Percentiles rank a stretch among this genome's conserved stretches.
phyloP scores from a whole-genome alignment of 2,888 invertebrate genomes.

The Drosophila peninsularis region DNA sequence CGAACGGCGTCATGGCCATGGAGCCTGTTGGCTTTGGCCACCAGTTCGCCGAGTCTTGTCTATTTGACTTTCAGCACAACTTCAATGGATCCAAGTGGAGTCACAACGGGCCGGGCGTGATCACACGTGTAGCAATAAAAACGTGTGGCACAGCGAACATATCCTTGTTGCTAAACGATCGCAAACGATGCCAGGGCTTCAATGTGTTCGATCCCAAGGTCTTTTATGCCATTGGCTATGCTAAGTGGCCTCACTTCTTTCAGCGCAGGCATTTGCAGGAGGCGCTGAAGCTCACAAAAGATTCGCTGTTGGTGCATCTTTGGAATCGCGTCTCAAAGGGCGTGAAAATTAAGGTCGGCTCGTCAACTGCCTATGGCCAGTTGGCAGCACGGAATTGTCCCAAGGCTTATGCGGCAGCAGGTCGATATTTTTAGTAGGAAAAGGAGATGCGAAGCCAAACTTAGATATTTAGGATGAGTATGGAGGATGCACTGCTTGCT shows the following conservation, averaged over 20 bases:
- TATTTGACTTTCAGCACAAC: conserved; percentile 86
- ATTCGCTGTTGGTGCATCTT: conserved; percentile 80
- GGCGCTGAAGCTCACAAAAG: conserved; percentile 64
- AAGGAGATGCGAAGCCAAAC: no score
- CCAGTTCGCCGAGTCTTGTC: conserved; percentile 86
- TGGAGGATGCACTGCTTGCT: no score
- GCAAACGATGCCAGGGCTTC: conserved; percentile 87
- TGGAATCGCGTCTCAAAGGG: conserved; percentile 82
- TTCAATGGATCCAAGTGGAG: conserved; percentile 87
- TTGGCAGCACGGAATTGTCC: conserved; percentile 82
- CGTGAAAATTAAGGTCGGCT: conserved; percentile 69
- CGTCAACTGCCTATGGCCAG: conserved; percentile 80
- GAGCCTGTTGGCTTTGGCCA: conserved; percentile 86
- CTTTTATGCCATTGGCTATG: conserved; percentile 89
- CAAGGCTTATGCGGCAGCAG: conserved; percentile 77
- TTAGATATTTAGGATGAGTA: no score
- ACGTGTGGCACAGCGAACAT: conserved; percentile 86
- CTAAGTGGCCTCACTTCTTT: conserved; percentile 87
- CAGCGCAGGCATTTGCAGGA: conserved; percentile 83
- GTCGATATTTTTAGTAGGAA: no score
- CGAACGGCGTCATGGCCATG: conserved; percentile 89
- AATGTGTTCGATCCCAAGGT: conserved; percentile 87
- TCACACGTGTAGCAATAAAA: conserved; percentile 87
- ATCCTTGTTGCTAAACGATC: conserved; percentile 85
- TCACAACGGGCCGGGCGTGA: conserved; percentile 85